Conservation (phyloP, 2,888 invertebrate genomes). For the Drosophila borborema region DNA sequence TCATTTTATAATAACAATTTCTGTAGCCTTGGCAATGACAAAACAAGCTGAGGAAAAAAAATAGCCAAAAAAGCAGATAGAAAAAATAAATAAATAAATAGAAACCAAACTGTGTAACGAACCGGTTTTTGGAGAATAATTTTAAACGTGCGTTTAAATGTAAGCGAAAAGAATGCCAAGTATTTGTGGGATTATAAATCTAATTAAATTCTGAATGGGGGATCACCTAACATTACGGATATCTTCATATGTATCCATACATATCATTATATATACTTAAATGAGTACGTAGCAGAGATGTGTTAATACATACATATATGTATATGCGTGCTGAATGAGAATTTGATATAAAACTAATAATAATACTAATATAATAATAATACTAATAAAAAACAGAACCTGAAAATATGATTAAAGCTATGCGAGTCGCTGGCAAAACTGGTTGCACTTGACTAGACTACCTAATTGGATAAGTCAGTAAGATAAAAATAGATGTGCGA, state of each 20-base stretch:
- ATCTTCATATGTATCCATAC: background rate
- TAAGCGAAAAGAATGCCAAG: constrained; percentile 32
- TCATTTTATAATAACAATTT: constrained; percentile 11
- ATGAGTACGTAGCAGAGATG: background rate
- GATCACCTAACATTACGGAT: background rate
- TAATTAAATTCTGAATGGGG: constrained; percentile 55
- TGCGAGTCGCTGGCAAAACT: constrained; percentile 41
- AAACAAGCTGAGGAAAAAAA: constrained; percentile 17
- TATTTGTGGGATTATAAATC: constrained; percentile 29
- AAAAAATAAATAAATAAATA: background rate
- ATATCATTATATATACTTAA: background rate
- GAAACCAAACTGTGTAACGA: constrained; percentile 15
- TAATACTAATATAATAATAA: background rate
- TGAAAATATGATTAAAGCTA: constrained; percentile 35
- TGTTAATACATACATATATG: background rate
- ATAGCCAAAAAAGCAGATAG: constrained; percentile 16
- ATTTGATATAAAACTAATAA: constrained; percentile 24
- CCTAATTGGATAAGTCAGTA: background rate
- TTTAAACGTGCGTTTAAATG: constrained; percentile 24
- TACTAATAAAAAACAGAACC: constrained; percentile 29
- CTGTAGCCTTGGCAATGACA: constrained; percentile 39
- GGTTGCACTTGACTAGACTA: constrained; percentile 41
- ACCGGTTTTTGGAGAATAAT: constrained; percentile 58
- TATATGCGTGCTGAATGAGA: constrained; percentile 6
- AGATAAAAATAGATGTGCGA: background rate